phyloP scores from a whole-genome alignment of 30 jellyfish, hydroid and myxozoan species.

The Aurelia sp. region DNA sequence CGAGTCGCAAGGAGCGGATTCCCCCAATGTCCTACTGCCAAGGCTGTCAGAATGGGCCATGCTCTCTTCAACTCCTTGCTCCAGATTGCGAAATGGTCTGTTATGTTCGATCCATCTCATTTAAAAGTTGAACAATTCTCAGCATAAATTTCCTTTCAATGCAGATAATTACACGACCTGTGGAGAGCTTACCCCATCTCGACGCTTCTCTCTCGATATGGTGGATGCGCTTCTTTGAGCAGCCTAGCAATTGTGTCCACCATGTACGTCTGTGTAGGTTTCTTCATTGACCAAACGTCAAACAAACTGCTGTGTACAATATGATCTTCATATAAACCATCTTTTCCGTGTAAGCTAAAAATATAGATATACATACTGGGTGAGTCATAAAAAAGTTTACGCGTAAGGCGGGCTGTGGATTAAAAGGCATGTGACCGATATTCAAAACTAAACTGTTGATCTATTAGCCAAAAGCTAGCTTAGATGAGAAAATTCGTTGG shows the following conservation, averaged over 20 bases:
- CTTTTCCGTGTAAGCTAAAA: conserved; percentile 50
- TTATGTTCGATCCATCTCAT: no score
- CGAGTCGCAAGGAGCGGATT: no score
- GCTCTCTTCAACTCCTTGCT: no score
- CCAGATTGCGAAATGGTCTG: no score
- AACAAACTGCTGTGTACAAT: conserved; percentile 79
- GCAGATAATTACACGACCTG: neutral
- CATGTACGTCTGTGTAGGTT: conserved; percentile 84
- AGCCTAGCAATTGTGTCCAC: conserved; percentile 81
- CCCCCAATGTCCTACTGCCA: no score
- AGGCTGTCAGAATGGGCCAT: no score
- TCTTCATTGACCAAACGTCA: conserved; percentile 79
- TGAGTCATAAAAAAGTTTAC: no score
- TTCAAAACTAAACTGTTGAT: no score
- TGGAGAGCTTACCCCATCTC: conserved; percentile 84
- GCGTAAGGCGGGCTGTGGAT: no score
- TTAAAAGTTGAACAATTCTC: neutral
- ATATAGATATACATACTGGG: neutral
- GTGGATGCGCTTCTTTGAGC: conserved; percentile 88
- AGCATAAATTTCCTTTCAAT: neutral
- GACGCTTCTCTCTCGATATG: conserved; percentile 67
- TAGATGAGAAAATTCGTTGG: no score
- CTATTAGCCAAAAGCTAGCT: no score
- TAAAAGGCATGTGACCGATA: no score
- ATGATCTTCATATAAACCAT: conserved; percentile 53